Evolutionary conservation across 2,797 vertebrate genomes (phyloP).

Genomic region (Sebastes miniatus): DNA sequence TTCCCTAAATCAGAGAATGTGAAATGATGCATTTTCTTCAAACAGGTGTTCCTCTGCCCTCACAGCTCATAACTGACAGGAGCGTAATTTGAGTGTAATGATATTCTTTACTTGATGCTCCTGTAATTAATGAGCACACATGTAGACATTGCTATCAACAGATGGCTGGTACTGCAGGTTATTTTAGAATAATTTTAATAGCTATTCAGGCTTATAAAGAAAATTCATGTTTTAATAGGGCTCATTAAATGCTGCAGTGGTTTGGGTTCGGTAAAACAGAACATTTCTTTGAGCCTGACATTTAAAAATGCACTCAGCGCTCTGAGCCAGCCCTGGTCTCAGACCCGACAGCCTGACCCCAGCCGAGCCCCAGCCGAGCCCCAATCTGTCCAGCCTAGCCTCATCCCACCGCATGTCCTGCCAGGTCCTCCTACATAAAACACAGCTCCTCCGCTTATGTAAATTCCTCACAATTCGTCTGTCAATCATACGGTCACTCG

Average conservation of each 20-base stretch:
- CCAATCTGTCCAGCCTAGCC: conserved; percentile 19
- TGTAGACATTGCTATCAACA: conserved; percentile 32
- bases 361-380: conserved; percentile 13
- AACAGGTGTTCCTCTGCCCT: conserved; percentile 41
- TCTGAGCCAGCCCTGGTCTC: conserved; percentile 11
- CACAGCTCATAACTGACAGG: conserved; percentile 42
- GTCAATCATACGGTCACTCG: conserved; percentile 63
- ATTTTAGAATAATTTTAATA: conserved; percentile 33
- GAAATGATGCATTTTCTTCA: conserved; percentile 43
- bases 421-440: conserved; percentile 52
- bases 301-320: conserved; percentile 36
- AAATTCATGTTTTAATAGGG: conserved; percentile 22
- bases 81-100: conserved; percentile 58
- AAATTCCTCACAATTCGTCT: conserved; percentile 42
- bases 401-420: conserved; percentile 30
- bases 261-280: neutral
- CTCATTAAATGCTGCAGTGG: conserved; percentile 23
- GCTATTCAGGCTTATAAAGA: conserved; percentile 6
- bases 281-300: conserved; percentile 10
- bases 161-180: conserved; percentile 45
- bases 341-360: conserved; percentile 31
- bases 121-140: conserved; percentile 61
- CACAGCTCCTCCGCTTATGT: conserved; percentile 46
- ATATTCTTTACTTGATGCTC: conserved; percentile 51
- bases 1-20: conserved; percentile 35